Evolutionary conservation across 2,797 vertebrate species (phyloP).

Genomic region (Centropyge bicolor): DNA sequence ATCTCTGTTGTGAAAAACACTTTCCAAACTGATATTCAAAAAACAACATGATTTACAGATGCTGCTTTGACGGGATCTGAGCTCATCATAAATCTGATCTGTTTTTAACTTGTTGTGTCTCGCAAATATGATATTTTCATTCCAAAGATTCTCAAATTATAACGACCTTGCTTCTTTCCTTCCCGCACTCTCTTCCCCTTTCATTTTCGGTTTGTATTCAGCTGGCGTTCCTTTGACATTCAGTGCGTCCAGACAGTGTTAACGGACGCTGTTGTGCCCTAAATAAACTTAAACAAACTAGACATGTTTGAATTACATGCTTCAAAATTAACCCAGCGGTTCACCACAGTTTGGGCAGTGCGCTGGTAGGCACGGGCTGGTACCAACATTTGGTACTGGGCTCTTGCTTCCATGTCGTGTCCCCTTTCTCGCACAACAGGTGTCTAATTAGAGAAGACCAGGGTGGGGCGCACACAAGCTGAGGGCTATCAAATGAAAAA

Average conservation of each 20-base stretch:
- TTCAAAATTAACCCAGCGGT: slow-evolving; percentile 75
- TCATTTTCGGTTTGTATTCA: slow-evolving; percentile 54
- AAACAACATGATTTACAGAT: not conserved
- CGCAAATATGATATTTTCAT: slow-evolving; percentile 36
- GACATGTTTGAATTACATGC: slow-evolving; percentile 78
- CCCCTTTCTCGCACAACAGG: slow-evolving; percentile 71
- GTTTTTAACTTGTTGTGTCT: slow-evolving; percentile 18
- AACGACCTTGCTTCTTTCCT: slow-evolving; percentile 19
- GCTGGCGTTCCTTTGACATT: slow-evolving; percentile 46
- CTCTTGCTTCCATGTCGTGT: slow-evolving; percentile 51
- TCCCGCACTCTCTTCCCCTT: slow-evolving; percentile 40
- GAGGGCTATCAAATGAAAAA: slow-evolving; percentile 69
- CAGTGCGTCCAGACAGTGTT: slow-evolving; percentile 57
- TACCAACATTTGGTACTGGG: slow-evolving; percentile 41
- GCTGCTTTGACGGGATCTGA: not conserved
- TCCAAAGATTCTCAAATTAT: slow-evolving; percentile 52
- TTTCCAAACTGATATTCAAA: not conserved
- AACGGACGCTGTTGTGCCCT: slow-evolving; percentile 57
- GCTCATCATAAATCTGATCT: not conserved
- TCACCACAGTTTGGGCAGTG: slow-evolving; percentile 68
- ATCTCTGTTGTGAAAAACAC: slow-evolving; percentile 20
- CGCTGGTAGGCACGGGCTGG: slow-evolving; percentile 67
- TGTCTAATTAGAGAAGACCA: slow-evolving; percentile 81
- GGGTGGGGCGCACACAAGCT: slow-evolving; percentile 66
- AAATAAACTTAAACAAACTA: slow-evolving; percentile 77